Evolutionary conservation across 2,113 vertebrate species (phyloP).

Genomic region (Leucosticte australis): DNA sequence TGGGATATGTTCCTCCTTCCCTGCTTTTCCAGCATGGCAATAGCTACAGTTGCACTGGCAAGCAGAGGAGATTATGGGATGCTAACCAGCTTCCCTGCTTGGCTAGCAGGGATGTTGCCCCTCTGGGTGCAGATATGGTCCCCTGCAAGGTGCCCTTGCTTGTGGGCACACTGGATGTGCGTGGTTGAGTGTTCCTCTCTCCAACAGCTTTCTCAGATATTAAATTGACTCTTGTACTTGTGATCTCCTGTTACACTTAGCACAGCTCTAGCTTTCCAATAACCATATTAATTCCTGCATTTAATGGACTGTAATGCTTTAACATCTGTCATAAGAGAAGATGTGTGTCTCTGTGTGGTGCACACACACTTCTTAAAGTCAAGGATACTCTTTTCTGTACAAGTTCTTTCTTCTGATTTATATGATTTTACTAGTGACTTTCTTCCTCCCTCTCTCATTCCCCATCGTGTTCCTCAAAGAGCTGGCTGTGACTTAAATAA

Average conservation of each 20-base stretch:
- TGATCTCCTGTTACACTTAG: background rate
- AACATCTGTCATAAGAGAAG: background rate
- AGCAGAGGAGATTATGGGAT: background rate
- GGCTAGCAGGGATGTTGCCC: background rate
- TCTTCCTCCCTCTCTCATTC: background rate
- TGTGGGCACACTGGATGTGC: fast-evolving
- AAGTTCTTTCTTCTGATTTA: background rate
- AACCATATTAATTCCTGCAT: background rate
- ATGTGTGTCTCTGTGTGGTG: background rate
- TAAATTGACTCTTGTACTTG: background rate
- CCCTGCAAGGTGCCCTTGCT: background rate
- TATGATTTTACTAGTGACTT: background rate
- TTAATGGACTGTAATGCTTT: background rate
- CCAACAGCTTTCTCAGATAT: background rate
- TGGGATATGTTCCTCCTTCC: background rate
- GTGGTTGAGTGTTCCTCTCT: background rate
- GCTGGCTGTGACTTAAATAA: background rate
- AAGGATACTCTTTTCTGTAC: background rate
- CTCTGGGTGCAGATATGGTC: background rate
- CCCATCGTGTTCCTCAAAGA: background rate
- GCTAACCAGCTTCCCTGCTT: background rate
- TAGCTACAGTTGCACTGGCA: fast-evolving
- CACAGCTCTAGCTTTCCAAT: background rate
- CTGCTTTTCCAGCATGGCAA: background rate
- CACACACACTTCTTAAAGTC: background rate